phyloP scores from a whole-genome alignment of 2,888 invertebrate genomes.

The Luffia ferchaultella region DNA sequence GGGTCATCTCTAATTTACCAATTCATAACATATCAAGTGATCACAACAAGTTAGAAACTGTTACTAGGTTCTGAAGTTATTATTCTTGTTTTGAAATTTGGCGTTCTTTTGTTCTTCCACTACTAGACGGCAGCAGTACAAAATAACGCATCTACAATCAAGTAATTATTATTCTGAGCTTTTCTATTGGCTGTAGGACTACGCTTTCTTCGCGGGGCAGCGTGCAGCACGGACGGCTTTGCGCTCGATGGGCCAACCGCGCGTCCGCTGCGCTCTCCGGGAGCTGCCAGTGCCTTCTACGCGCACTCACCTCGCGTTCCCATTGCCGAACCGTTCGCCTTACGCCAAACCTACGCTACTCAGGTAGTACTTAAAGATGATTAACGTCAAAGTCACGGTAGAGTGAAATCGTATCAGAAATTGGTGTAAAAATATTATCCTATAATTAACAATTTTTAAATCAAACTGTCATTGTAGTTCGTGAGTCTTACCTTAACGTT shows the following conservation, averaged over 20 bases:
- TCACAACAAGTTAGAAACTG: too few species aligned
- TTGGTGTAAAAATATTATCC: not conserved
- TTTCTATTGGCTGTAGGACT: constrained; percentile 55
- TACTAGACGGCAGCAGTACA: too few species aligned
- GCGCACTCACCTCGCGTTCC: constrained; percentile 64
- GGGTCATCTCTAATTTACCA: too few species aligned
- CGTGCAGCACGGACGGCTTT: constrained; percentile 61
- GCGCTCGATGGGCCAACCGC: constrained; percentile 47
- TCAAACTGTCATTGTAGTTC: not conserved
- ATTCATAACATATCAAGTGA: too few species aligned
- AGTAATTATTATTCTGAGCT: too few species aligned
- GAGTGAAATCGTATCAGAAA: not conserved
- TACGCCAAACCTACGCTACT: constrained; percentile 66
- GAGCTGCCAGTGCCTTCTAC: constrained; percentile 67
- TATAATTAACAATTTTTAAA: not conserved
- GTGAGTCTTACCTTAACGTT: not conserved
- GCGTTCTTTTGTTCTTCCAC: too few species aligned
- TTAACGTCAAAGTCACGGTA: not conserved
- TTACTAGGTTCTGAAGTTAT: too few species aligned
- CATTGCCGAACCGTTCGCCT: constrained; percentile 62
- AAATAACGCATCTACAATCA: too few species aligned
- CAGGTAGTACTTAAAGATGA: constrained; percentile 35
- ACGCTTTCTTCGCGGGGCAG: constrained; percentile 71
- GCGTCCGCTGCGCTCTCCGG: constrained; percentile 59
- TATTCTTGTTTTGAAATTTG: too few species aligned